These are phyloP conservation scores for Onychomys torridus DNA, from an alignment of 2,797 vertebrate genomes.

Conservation along the genomic window DNA sequence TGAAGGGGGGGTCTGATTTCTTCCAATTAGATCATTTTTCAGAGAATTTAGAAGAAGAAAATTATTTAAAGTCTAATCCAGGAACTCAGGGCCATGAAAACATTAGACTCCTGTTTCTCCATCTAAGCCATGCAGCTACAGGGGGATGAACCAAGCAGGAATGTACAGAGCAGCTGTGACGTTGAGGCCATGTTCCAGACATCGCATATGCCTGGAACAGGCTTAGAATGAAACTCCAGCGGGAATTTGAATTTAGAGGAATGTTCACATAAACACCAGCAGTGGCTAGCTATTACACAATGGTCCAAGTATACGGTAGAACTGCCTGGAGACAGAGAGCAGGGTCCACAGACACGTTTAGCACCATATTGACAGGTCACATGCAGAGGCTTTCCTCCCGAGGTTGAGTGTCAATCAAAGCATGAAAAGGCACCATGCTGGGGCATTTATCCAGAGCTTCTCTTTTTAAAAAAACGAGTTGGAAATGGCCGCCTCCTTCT, in stretches of 20 bases:
- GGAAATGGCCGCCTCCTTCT: constrained; percentile 87
- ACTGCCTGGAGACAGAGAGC: constrained; percentile 85
- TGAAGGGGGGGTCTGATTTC: constrained; percentile 68
- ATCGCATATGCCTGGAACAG: constrained; percentile 64
- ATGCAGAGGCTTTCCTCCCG: constrained; percentile 86
- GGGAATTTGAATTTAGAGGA: constrained; percentile 59
- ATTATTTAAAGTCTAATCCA: constrained; percentile 68
- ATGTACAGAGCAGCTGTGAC: constrained; percentile 74
- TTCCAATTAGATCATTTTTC: constrained; percentile 61
- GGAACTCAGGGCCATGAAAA: background rate
- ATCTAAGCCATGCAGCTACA: constrained; percentile 75
- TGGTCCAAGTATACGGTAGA: constrained; percentile 83
- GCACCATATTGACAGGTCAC: constrained; percentile 93
- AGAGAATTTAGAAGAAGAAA: constrained; percentile 75
- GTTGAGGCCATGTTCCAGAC: background rate
- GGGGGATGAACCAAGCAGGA: constrained; percentile 77
- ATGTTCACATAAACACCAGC: constrained; percentile 74
- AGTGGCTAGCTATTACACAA: constrained; percentile 74
- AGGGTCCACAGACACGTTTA: constrained; percentile 89
- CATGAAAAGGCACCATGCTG: constrained; percentile 92
- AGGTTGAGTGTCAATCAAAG: constrained; percentile 84
- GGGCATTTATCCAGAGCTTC: constrained; percentile 90
- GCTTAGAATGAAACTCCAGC: constrained; percentile 45
- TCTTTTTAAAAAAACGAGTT: constrained; percentile 71
- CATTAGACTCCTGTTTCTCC: constrained; percentile 45